Evolutionary conservation across 2,113 vertebrate genomes (phyloP).

Genomic region (Narcine bancroftii): DNA sequence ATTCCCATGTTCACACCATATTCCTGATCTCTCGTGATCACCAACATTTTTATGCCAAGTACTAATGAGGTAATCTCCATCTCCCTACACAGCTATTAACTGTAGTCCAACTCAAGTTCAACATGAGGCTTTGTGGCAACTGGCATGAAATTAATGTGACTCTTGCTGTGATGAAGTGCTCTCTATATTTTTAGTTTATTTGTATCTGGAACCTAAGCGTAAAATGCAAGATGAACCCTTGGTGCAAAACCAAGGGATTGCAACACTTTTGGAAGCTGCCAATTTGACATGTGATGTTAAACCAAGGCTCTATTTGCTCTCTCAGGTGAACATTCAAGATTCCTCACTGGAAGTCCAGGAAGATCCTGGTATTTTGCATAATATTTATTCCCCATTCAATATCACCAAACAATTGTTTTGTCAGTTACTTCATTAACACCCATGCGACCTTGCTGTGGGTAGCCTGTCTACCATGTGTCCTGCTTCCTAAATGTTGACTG

Average conservation of each 20-base stretch:
- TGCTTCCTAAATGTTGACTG: neutral
- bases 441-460: neutral
- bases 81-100: neutral
- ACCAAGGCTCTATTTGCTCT: too few relatives aligned
- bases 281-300: neutral
- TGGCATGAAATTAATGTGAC: neutral
- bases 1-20: neutral
- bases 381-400: neutral
- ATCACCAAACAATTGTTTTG: neutral
- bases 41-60: neutral
- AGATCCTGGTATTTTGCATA: neutral
- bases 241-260: neutral
- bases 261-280: neutral
- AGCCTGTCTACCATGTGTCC: neutral
- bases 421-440: neutral
- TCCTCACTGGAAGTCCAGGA: neutral
- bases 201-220: neutral
- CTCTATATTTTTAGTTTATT: neutral
- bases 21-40: neutral
- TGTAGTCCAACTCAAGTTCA: neutral
- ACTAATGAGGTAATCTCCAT: neutral
- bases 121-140: neutral
- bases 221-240: neutral
- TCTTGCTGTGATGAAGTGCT: neutral
- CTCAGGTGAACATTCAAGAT: neutral